Percentiles rank a stretch among this genome's conserved stretches.
These are phyloP conservation scores for Tenualosa ilisha DNA, from an alignment of 2,797 vertebrate species.

Conservation along the genomic window DNA sequence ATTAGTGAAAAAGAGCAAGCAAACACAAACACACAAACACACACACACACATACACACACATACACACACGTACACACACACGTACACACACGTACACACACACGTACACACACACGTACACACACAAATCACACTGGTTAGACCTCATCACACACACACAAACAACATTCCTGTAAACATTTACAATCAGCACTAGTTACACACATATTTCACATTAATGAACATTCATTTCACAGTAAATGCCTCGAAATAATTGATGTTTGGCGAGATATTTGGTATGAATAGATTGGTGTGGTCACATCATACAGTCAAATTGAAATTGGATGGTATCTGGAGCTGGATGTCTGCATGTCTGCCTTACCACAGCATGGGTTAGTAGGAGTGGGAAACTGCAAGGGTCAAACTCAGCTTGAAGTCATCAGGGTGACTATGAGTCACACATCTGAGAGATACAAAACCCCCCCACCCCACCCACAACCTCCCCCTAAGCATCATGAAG, in stretches of 20 bases:
- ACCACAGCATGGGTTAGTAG: background rate
- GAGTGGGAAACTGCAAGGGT: background rate
- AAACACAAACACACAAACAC: slow-evolving; percentile 15
- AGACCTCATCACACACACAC: background rate
- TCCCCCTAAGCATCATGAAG: background rate
- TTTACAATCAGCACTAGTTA: background rate
- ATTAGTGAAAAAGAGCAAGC: slow-evolving; percentile 77
- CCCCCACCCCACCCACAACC: background rate
- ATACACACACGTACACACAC: background rate
- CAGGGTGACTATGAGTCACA: background rate
- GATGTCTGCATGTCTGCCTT: background rate
- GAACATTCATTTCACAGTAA: background rate
- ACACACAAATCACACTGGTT: background rate
- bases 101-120: background rate
- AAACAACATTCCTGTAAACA: background rate
- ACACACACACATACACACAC: background rate
- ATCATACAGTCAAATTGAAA: background rate
- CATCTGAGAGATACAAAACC: background rate
- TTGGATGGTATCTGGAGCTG: background rate
- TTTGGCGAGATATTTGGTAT: background rate
- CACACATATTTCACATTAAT: background rate
- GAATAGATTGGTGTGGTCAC: background rate
- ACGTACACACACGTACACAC: background rate
- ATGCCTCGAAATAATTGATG: background rate
- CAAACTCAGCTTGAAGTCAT: slow-evolving; percentile 18